Base-by-base conservation (phyloP, 2,797 vertebrate species). In the Percopsis omiscomaycus region DNA sequence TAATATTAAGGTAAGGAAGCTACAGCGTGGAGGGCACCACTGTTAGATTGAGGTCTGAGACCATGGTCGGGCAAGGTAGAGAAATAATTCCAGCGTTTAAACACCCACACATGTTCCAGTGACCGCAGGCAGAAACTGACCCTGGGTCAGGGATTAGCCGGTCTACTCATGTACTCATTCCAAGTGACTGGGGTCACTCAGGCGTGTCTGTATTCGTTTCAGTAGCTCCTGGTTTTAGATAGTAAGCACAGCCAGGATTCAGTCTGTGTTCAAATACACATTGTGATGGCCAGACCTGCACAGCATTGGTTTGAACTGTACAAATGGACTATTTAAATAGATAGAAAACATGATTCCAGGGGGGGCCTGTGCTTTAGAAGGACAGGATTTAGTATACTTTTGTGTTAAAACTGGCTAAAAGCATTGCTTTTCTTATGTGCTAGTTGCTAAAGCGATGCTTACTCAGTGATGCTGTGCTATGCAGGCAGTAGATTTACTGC, bases 141-240 rank as follows among this genome's bases (percentile, higher is more conserved):
- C 27, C 10, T 10, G 10, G 28, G 29, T 9, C 55, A 50, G 15
- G 57, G 53, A 55, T 64, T 28, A 66, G 16, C 54, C 9, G 42
- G 12, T 54, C 44, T 45, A 61, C 29, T 50, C 28, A 14, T 45
- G 22, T 22, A 37, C 5, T 1, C 13, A 1, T 5, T 28, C 2
- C 28, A 54, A 29, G 10, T 53, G 6, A 29, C 44, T 45, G n/a
- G 12, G 64, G 42, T 63, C 59, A 51, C 2, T 13, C 16, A 61
- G 2, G 2, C 8, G 30, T 15, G 29, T 15, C n/a, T 1, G 13
- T 14, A 44, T 3, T 15, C 3, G 2, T 3, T 49, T 50, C 2
- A 50, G 13, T n/a, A n/a, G 47, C 47, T 12, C 47, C 4, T 37
- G 32, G 32, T 37, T 37, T 37, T 37, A 37, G 5, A 37, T 37